Percentiles rank a stretch among this genome's conserved stretches.
Evolutionary conservation across 2,888 invertebrate genomes (phyloP).

Genomic region (Machimus atricapillus): DNA sequence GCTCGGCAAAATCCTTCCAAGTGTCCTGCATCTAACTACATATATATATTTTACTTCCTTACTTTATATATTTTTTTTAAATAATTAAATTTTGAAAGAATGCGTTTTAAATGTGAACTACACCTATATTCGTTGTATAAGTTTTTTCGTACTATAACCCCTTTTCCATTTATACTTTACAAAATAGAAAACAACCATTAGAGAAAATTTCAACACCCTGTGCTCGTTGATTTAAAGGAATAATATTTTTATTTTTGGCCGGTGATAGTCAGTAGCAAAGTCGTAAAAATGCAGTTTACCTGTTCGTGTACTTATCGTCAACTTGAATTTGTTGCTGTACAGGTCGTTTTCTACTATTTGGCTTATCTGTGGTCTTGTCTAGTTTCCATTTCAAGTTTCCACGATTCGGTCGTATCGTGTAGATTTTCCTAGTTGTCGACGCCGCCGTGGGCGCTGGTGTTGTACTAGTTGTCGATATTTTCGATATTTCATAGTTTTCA

Average conservation of each 20-base stretch:
- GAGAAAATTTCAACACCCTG: not conserved
- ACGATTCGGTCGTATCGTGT: slow-evolving; percentile 62
- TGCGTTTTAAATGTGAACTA: no score
- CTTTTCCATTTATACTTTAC: not conserved
- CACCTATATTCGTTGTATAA: no score
- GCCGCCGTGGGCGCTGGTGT: slow-evolving; percentile 49
- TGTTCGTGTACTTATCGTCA: slow-evolving; percentile 49
- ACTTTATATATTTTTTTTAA: no score
- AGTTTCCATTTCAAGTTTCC: slow-evolving; percentile 63
- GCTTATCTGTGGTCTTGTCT: slow-evolving; percentile 50
- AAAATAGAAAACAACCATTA: not conserved
- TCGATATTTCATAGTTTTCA: slow-evolving; percentile 44
- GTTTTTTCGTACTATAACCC: not conserved
- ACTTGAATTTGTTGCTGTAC: slow-evolving; percentile 46
- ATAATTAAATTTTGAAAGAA: no score
- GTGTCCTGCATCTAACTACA: no score
- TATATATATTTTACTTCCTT: no score
- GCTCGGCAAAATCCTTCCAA: no score
- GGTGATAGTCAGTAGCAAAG: not conserved
- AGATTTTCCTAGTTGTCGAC: slow-evolving; percentile 58
- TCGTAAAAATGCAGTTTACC: slow-evolving; percentile 44
- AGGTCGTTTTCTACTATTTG: slow-evolving; percentile 24
- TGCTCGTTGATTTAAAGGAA: not conserved
- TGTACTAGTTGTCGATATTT: slow-evolving; percentile 50
- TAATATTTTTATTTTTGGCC: not conserved